Base-by-base conservation (phyloP, 2,888 invertebrate species). In the Chalcosyrphus nemorum region DNA sequence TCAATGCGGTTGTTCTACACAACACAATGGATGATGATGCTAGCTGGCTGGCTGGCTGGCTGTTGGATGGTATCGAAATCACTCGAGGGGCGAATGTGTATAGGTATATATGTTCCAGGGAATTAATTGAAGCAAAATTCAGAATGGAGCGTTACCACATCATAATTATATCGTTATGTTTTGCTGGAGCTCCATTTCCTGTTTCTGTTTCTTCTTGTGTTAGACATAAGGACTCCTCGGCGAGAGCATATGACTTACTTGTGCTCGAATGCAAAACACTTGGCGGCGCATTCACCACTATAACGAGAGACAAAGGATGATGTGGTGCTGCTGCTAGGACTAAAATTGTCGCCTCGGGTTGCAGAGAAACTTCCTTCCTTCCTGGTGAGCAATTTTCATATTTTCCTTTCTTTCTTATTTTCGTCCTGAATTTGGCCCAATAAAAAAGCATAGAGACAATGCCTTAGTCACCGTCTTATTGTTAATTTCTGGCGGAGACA, bases 401-500 rank as follows among this genome's bases (percentile, higher is more conserved):
- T 27, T 21, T 74, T 15, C 13, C 13, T 38, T 6, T 13, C 0
- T 2, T 21, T 21, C 7, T 38, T 13, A 38, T 13, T 38, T 15
- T 29, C 41, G 38, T 19, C 41, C 52, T 61, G 24, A 32, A 56
- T 41, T 41, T 13, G 13, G 57, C 11, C 59, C 61, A 45, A 47
- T 1, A 32, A 32, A 32, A 32, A 32, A 32, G 41, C 57, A 50
- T 57, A 75, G 61, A 76, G 76, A 76, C 76, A 76, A 76, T 68
- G 68, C 11, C 61, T 71, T 76, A 54, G 38, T 54, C 17, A 41
- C 29, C 59, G 52, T 72, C 38, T 65, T 65, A 45, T 72, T 66
- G 81, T 77, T 77, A 72, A 77, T 77, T 72, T 77, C 71, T 82
- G 81, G 41, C 72, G 52, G 65, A 72, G 81, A 72, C 81, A 82